phyloP scores from a whole-genome alignment of 2,113 vertebrate genomes.

The Stigmatopora argus region DNA sequence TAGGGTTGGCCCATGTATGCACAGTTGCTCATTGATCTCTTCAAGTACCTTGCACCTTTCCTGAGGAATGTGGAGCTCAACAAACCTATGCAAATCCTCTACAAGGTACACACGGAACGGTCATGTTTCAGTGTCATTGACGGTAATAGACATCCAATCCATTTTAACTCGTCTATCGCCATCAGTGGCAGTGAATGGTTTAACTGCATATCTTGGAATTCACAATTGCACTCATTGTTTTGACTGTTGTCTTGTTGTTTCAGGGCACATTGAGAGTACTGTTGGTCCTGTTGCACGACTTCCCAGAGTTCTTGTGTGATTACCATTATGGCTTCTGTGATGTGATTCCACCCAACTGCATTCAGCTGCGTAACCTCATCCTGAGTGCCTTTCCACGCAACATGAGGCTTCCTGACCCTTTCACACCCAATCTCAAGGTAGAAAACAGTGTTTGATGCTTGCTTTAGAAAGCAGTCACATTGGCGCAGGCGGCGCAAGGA shows the following conservation, averaged over 20 bases:
- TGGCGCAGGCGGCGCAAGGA: neutral
- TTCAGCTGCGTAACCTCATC: conserved; percentile 97
- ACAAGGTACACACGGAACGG: conserved; percentile 76
- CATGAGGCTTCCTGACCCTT: conserved; percentile 98
- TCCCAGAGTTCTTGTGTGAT: conserved; percentile 98
- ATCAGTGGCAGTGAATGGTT: too few relatives aligned
- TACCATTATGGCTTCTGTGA: conserved; percentile 99
- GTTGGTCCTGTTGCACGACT: conserved; percentile 94
- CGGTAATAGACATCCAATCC: too few relatives aligned
- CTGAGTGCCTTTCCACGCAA: conserved; percentile 99
- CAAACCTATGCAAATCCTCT: conserved; percentile 99
- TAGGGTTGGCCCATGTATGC: conserved; percentile 99
- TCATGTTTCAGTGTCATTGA: too few relatives aligned
- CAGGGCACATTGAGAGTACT: conserved; percentile 95
- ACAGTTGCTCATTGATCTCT: conserved; percentile 94
- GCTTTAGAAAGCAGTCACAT: neutral
- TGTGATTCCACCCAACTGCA: conserved; percentile 98
- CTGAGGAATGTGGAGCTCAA: conserved; percentile 98
- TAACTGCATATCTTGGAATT: neutral
- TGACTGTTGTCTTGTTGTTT: conserved; percentile 1
- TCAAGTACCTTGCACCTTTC: conserved; percentile 97
- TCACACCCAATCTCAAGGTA: conserved; percentile 98
- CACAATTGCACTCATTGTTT: neutral
- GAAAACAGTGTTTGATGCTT: neutral
- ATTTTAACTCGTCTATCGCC: too few relatives aligned